Base-by-base conservation (phyloP, 2,888 invertebrate species). In the Seira ritae region DNA sequence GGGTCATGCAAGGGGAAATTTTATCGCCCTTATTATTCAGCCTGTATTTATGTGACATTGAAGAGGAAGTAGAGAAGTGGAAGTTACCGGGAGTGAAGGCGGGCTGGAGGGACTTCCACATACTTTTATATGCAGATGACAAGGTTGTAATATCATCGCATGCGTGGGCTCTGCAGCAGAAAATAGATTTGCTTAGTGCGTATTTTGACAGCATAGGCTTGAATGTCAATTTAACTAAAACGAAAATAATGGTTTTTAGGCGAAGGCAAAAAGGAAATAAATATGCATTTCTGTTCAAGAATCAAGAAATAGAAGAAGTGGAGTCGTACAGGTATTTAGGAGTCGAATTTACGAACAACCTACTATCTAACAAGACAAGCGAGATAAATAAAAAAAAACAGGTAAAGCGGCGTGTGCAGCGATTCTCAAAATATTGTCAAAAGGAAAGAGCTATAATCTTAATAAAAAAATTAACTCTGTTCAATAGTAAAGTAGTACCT, bases 401-500 rank as follows among this genome's bases (percentile, higher is more conserved):
- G 55, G 55, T 55, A 55, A 55, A 55, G 55, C 55, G 15, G 55
- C 3, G 3, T 3, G 2, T 3, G 15, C 1, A n/a, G 17, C 12
- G 15, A 15, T 55, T 2, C 55, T 55, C 3, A 31, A 8, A 4
- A 31, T 31, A 8, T 8, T 31, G 31, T 31, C 2, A 31, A n/a
- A n/a, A n/a, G n/a, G n/a, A n/a, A n/a, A n/a, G n/a, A n/a, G n/a
- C n/a, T n/a, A n/a, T n/a, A n/a, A n/a, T n/a, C n/a, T n/a, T n/a
- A n/a, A n/a, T n/a, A 42, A 4, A 4, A 1, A 69, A 31, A 46
- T 68, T 69, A 20, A 77, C 46, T 17, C 55, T 55, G n/a, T 55
- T 8, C 55, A 15, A 12, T 8, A 55, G n/a, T 17, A 55, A 55
- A 12, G 12, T 55, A 3, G 15, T 55, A 2, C 55, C 55, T 8